These are phyloP conservation scores for Zenarchopterus dispar DNA, from an alignment of 2,797 vertebrate genomes.

Conservation along the genomic window DNA sequence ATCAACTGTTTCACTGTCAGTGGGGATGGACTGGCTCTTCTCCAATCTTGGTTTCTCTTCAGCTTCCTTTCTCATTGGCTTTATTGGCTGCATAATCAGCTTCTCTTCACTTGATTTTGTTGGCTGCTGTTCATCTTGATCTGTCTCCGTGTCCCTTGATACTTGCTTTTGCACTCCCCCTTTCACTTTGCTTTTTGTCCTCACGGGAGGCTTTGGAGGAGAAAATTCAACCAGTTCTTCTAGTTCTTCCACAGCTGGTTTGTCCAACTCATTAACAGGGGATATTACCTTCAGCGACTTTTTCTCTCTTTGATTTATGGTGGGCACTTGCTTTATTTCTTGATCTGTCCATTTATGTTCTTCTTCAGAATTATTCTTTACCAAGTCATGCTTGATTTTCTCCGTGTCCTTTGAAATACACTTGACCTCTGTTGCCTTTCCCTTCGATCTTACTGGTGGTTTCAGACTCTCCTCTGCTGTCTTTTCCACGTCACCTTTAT, in stretches of 20 bases:
- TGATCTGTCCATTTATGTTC: slow-evolving; percentile 17
- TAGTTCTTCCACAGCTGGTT: slow-evolving; percentile 19
- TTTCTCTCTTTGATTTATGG: slow-evolving; percentile 22
- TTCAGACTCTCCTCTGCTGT: slow-evolving; percentile 44
- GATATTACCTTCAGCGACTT: not conserved
- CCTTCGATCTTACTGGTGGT: slow-evolving; percentile 60
- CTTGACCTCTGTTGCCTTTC: slow-evolving; percentile 25
- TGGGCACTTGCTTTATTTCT: slow-evolving; percentile 13
- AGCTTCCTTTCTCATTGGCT: slow-evolving; percentile 20
- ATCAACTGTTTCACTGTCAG: slow-evolving; percentile 32
- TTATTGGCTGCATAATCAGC: slow-evolving; percentile 4
- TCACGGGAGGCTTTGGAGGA: slow-evolving; percentile 64
- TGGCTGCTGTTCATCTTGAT: slow-evolving; percentile 54
- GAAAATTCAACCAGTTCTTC: slow-evolving; percentile 8
- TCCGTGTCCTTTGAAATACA: slow-evolving; percentile 30
- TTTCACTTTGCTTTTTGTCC: slow-evolving; percentile 65
- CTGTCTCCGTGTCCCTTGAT: slow-evolving; percentile 66
- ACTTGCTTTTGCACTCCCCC: slow-evolving; percentile 47
- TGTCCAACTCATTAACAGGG: slow-evolving; percentile 23
- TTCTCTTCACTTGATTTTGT: slow-evolving; percentile 26
- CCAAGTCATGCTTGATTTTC: slow-evolving; percentile 17
- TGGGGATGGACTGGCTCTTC: slow-evolving; percentile 20
- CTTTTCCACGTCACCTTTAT: slow-evolving; percentile 19
- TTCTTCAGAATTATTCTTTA: slow-evolving; percentile 36
- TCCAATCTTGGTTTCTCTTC: slow-evolving; percentile 37